phyloP scores from a whole-genome alignment of 1,140 invertebrate genomes.

The Trichoplusia ni region DNA sequence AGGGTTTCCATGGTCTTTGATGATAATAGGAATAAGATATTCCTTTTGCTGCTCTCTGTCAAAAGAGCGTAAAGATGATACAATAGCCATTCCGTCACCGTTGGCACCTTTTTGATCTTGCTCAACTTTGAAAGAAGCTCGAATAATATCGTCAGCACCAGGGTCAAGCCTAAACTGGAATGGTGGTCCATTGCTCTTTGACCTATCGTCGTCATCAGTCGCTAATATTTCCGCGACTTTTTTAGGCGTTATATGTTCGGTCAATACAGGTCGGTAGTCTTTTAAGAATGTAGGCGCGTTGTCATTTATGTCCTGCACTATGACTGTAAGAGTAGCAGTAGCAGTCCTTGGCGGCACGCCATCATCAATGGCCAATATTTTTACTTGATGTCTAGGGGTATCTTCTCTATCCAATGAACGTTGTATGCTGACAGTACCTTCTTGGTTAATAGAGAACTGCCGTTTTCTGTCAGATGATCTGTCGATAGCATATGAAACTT shows the following conservation, averaged over 20 bases:
- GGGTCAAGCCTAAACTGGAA: conserved; percentile 96
- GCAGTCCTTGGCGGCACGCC: conserved; percentile 96
- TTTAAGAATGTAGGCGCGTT: conserved; percentile 95
- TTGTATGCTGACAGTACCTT: conserved; percentile 96
- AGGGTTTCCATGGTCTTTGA: conserved; percentile 93
- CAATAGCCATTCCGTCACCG: conserved; percentile 97
- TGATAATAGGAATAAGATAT: conserved; percentile 96
- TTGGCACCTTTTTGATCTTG: conserved; percentile 97
- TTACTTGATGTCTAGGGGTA: conserved; percentile 95
- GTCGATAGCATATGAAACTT: conserved; percentile 95
- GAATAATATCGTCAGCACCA: conserved; percentile 94
- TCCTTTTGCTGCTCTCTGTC: conserved; percentile 98
- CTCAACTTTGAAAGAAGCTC: conserved; percentile 96
- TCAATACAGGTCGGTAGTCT: conserved; percentile 95
- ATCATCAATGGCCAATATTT: conserved; percentile 97
- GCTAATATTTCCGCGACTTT: conserved; percentile 97
- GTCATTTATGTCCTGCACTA: conserved; percentile 98
- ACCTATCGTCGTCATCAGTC: conserved; percentile 96
- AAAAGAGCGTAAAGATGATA: conserved; percentile 94
- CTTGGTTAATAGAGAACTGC: conserved; percentile 95
- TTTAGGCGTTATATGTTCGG: conserved; percentile 93
- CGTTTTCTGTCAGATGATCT: conserved; percentile 93
- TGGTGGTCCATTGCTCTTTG: conserved; percentile 96
- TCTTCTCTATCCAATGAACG: conserved; percentile 94
- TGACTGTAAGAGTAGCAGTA: conserved; percentile 96